Conservation (phyloP, 2,113 vertebrate genomes). For the Naja naja region DNA sequence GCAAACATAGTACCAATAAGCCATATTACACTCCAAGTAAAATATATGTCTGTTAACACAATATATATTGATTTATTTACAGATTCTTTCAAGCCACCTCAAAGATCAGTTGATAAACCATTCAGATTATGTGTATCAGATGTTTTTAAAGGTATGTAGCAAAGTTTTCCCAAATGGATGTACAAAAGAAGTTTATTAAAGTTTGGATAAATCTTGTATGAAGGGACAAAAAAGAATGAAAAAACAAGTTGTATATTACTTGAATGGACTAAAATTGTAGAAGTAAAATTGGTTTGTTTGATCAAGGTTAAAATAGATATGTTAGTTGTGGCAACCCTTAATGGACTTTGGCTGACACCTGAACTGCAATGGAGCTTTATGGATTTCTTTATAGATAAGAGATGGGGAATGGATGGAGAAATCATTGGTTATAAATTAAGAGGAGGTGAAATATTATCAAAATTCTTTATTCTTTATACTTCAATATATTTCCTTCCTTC, state of each 20-base stretch:
- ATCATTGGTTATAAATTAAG: background rate
- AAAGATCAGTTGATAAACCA: conserved; percentile 90
- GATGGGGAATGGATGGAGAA: background rate
- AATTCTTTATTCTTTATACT: background rate
- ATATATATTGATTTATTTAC: conserved; percentile 38
- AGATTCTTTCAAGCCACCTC: conserved; percentile 93
- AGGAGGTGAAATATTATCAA: background rate
- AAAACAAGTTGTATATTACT: background rate
- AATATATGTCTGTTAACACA: background rate
- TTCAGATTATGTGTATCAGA: conserved; percentile 94
- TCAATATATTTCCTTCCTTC: background rate
- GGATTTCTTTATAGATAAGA: background rate
- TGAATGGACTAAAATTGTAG: background rate
- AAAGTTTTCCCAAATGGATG: background rate
- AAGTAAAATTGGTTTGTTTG: background rate
- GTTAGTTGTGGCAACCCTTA: background rate
- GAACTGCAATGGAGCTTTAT: background rate
- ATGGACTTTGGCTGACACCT: background rate
- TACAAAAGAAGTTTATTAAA: background rate
- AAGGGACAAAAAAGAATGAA: background rate
- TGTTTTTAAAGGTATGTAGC: conserved; percentile 92
- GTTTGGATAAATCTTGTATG: background rate
- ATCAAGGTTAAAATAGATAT: background rate
- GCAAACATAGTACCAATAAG: background rate
- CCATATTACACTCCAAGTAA: background rate